Percentiles rank a stretch among this genome's conserved stretches.
Evolutionary conservation across 2,113 vertebrate species (phyloP).

Genomic region (Gallinago undulata): DNA sequence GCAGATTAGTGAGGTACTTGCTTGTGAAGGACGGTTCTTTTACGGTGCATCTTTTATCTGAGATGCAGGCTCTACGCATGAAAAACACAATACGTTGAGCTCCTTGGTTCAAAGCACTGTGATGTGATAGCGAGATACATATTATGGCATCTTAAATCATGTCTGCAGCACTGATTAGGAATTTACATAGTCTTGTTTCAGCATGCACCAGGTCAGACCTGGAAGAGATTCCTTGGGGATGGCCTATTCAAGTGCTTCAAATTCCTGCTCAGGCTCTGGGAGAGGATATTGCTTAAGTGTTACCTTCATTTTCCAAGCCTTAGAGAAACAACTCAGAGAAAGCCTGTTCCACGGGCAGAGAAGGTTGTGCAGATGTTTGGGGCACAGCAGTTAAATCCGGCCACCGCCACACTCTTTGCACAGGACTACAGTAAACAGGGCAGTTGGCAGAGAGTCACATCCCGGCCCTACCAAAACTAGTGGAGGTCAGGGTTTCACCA

Average conservation of each 20-base stretch:
- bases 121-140: slow-evolving; percentile 59
- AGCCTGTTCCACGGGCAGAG: background rate
- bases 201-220: slow-evolving; percentile 27
- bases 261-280: background rate
- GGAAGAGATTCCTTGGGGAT: background rate
- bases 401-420: background rate
- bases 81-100: slow-evolving; percentile 30
- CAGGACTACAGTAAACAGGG: background rate
- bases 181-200: slow-evolving; percentile 3
- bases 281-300: background rate
- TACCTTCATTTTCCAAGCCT: background rate
- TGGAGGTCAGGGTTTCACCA: background rate
- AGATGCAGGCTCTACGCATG: slow-evolving; percentile 17
- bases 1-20: background rate
- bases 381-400: background rate
- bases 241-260: slow-evolving; percentile 14
- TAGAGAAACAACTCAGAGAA: background rate
- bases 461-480: background rate
- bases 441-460: background rate
- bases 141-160: slow-evolving; percentile 46
- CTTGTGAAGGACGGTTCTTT: slow-evolving; percentile 26
- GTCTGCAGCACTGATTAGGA: background rate
- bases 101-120: slow-evolving; percentile 9
- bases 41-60: slow-evolving; percentile 26
- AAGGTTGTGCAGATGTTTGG: background rate